Percentiles rank a stretch among this genome's conserved stretches.
Conservation (phyloP, 2,797 vertebrate species). For the Aldrovandia affinis region DNA sequence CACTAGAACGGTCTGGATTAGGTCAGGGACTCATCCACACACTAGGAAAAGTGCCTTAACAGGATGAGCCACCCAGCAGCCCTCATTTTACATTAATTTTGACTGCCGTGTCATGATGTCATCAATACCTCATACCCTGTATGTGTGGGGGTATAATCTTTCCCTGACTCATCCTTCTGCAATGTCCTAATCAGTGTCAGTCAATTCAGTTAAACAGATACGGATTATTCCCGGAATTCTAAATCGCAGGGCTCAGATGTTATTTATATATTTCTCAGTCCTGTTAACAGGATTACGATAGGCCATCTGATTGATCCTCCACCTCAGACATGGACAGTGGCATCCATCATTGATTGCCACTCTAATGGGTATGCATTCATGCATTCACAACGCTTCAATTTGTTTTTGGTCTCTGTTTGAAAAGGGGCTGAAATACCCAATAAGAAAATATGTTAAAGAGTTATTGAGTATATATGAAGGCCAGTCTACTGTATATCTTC, state of each 20-base stretch:
- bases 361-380: not conserved
- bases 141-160: not conserved
- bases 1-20: too few relatives aligned
- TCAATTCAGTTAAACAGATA: not conserved
- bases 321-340: not conserved
- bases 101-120: not conserved
- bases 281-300: not conserved
- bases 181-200: too few relatives aligned
- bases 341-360: not conserved
- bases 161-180: not conserved
- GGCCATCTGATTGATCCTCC: not conserved
- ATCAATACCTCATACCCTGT: not conserved
- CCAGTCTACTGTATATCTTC: not conserved
- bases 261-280: not conserved
- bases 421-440: not conserved
- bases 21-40: too few relatives aligned
- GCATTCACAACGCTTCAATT: not conserved
- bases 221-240: not conserved
- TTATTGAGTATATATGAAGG: not conserved
- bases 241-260: not conserved
- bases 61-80: too few relatives aligned
- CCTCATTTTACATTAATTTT: too few relatives aligned
- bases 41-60: too few relatives aligned
- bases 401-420: not conserved
- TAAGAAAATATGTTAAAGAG: not conserved